Base-by-base conservation (phyloP, 2,888 invertebrate species). In the Rotaria macrura region DNA sequence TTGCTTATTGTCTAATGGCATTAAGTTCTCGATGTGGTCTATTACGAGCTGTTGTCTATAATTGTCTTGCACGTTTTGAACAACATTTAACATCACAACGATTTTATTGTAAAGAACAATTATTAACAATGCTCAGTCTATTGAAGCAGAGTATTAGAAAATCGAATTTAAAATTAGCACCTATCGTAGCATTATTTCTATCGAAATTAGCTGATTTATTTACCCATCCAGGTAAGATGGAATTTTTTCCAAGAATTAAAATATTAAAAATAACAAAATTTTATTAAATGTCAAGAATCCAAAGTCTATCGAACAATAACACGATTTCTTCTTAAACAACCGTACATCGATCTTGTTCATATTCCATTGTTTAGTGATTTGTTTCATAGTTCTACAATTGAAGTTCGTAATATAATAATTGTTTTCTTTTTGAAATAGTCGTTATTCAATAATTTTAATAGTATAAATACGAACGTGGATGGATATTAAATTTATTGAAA, bases 141-240 rank as follows among this genome's bases (percentile, higher is more conserved):
- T 25, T 74, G 25, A 74, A 74, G 43, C 38, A 74, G 25, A 25
- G 74, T 40, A 43, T 74, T 23, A 74, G n/a, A 23, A 74, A 74
- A 74, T 74, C 74, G 2, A 74, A 74, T 40, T 74, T 74, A n/a
- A 74, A 74, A 74, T 74, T 74, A 74, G 74, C 74, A 40, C 74
- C 43, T 1, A 74, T 74, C 9, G 74, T 74, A 3, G 38, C 74
- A 25, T 40, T 74, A 25, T 74, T 74, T 74, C 74, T 74, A 43
- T 74, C 74, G 10, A 74, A 74, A 74, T 74, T 74, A 74, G 40
- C 25, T 2, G 40, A 74, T 74, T 40, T 74, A n/a, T 74, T 74
- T 40, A 43, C 74, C 10, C 38, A 74, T 40, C 74, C 43, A 25
- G 74, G 74, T 74, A 43, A 20, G 1, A 20, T 34, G 4, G 14